phyloP scores from a whole-genome alignment of 2,113 vertebrate species.

The Tautogolabrus adspersus region DNA sequence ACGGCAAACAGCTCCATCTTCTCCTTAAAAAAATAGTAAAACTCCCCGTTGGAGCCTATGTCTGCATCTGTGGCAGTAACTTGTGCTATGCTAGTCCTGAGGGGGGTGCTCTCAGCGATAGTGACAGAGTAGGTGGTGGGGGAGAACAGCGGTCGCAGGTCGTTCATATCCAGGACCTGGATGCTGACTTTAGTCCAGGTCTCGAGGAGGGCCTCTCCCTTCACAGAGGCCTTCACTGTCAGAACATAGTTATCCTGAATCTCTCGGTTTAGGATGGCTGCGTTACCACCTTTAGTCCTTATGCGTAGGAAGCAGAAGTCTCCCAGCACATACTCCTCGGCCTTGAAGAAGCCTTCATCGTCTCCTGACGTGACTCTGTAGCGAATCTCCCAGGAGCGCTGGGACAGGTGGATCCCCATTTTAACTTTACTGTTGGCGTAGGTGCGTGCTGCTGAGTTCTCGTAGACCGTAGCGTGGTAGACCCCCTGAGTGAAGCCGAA shows the following conservation, averaged over 20 bases:
- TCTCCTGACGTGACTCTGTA: slow-evolving; percentile 97
- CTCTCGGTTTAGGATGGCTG: slow-evolving; percentile 96
- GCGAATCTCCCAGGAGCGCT: slow-evolving; percentile 94
- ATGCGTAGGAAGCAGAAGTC: slow-evolving; percentile 98
- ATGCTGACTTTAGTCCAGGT: slow-evolving; percentile 96
- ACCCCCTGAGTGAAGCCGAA: slow-evolving; percentile 92
- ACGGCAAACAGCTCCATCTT: slow-evolving; percentile 95
- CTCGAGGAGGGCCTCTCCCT: slow-evolving; percentile 91
- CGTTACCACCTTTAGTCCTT: slow-evolving; percentile 97
- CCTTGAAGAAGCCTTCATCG: slow-evolving; percentile 98
- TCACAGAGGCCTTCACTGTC: slow-evolving; percentile 93
- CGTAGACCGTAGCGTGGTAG: slow-evolving; percentile 94
- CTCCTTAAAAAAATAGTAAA: slow-evolving; percentile 98
- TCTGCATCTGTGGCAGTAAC: slow-evolving; percentile 98
- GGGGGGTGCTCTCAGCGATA: slow-evolving; percentile 93
- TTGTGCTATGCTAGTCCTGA: slow-evolving; percentile 97
- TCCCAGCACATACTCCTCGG: slow-evolving; percentile 93
- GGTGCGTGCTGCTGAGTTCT: slow-evolving; percentile 97
- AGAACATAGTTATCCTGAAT: slow-evolving; percentile 97
- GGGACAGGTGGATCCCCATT: slow-evolving; percentile 92
- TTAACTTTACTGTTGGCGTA: slow-evolving; percentile 93
- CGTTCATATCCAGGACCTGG: slow-evolving; percentile 98
- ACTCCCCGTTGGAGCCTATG: slow-evolving; percentile 97
- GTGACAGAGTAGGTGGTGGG: slow-evolving; percentile 98
- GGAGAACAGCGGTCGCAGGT: slow-evolving; percentile 97